A percentile compares a stretch with the other conserved stretches of the same genome.
Conservation (phyloP, 2,888 invertebrate genomes). For the Apamea crenata region DNA sequence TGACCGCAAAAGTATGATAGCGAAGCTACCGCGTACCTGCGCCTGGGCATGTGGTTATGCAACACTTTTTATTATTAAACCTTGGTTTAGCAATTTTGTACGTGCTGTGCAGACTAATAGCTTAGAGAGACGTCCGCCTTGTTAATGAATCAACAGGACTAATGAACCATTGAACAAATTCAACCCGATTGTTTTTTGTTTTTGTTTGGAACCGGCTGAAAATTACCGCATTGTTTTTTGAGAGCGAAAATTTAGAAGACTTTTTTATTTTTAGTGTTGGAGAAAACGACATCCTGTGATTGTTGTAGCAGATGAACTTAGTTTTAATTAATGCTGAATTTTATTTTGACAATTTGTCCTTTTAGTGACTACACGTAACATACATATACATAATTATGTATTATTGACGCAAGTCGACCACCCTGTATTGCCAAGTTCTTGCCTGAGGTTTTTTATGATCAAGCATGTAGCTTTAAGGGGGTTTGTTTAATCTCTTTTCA, state of each 20-base stretch:
- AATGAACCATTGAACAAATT: conserved; percentile 68
- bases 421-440: neutral
- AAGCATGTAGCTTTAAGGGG: neutral
- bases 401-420: neutral
- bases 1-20: conserved; percentile 55
- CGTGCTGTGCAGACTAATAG: conserved; percentile 68
- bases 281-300: conserved; percentile 49
- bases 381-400: too few relatives aligned
- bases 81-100: conserved; percentile 61
- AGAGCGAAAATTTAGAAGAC: conserved; percentile 30
- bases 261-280: conserved; percentile 56
- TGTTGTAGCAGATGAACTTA: conserved; percentile 35
- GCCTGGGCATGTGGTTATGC: conserved; percentile 60
- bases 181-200: conserved; percentile 49
- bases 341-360: neutral
- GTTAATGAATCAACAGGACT: conserved; percentile 60
- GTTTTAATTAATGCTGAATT: conserved; percentile 6
- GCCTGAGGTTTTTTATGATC: neutral
- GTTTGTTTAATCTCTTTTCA: neutral
- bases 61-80: conserved; percentile 66
- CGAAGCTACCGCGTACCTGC: conserved; percentile 39
- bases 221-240: conserved; percentile 49
- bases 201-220: conserved; percentile 40
- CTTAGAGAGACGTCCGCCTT: conserved; percentile 42
- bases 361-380: neutral